phyloP scores from a whole-genome alignment of 2,888 invertebrate species.

The Polyommatus icarus region DNA sequence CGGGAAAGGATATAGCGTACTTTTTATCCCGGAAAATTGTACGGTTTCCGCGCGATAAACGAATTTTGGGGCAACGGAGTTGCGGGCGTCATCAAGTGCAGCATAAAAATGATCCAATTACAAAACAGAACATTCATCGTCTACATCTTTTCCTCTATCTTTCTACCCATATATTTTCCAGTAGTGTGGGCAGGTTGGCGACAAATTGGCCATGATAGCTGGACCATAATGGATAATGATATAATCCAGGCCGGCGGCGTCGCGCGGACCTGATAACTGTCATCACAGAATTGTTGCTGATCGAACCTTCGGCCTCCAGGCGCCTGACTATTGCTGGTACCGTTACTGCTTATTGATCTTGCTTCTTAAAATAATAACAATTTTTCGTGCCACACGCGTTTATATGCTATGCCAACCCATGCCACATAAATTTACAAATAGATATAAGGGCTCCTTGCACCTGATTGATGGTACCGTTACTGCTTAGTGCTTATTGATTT shows the following conservation, averaged over 20 bases:
- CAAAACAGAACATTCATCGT: not conserved
- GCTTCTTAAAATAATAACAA: not conserved
- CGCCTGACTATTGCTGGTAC: conserved; percentile 43
- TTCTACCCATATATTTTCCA: conserved; percentile 4
- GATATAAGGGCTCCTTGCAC: no score
- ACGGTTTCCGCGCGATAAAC: no score
- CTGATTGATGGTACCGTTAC: not conserved
- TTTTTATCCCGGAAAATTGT: no score
- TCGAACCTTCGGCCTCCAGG: conserved; percentile 51
- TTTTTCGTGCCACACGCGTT: not conserved
- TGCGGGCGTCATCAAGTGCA: no score
- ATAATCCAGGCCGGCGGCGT: conserved; percentile 68
- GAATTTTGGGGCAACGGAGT: no score
- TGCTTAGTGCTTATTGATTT: not conserved
- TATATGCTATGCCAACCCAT: no score
- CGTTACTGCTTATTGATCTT: conserved; percentile 33
- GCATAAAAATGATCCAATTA: no score
- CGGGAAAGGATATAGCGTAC: no score
- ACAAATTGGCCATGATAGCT: conserved; percentile 27
- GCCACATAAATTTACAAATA: no score
- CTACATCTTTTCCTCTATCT: not conserved
- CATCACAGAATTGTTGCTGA: conserved; percentile 58
- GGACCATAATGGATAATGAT: conserved; percentile 55
- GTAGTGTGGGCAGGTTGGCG: conserved; percentile 45
- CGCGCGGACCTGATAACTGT: conserved; percentile 55